Percentiles rank a stretch among this genome's conserved stretches.
These are phyloP conservation scores for Tyrophagus putrescentiae DNA, from an alignment of 1,140 invertebrate species.

Conservation along the genomic window DNA sequence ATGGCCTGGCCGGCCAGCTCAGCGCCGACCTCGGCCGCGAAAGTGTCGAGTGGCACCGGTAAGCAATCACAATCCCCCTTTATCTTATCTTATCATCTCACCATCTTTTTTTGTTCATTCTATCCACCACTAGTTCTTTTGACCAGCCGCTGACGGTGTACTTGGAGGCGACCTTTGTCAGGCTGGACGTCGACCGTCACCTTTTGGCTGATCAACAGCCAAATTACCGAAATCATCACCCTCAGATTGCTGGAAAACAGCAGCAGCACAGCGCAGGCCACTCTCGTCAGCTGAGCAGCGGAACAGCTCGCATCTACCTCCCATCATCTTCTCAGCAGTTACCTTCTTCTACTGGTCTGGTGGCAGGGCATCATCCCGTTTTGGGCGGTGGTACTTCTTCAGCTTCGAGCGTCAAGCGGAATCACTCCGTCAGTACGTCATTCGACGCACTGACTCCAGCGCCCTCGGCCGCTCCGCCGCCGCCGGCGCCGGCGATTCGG, in stretches of 20 bases:
- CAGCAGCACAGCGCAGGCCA: too few species aligned
- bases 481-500: too few species aligned
- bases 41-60: constrained; percentile 38
- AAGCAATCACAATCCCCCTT: constrained; percentile 4
- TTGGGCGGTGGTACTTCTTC: not conserved
- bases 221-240: too few species aligned
- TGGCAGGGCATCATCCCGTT: not conserved
- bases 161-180: constrained; percentile 65
- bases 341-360: not conserved
- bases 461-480: too few species aligned
- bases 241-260: not conserved
- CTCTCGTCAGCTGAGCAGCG: too few species aligned
- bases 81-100: not conserved
- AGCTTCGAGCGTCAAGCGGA: constrained; percentile 10
- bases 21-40: constrained; percentile 15
- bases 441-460: not conserved
- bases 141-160: constrained; percentile 44
- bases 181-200: constrained; percentile 43
- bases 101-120: constrained; percentile 10
- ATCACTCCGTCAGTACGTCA: not conserved
- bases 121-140: constrained; percentile 37
- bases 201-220: not conserved
- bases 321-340: not conserved
- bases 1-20: constrained; percentile 10
- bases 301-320: not conserved